Evolutionary conservation across 1,140 invertebrate species (phyloP).

Genomic region (Adelges cooleyi): DNA sequence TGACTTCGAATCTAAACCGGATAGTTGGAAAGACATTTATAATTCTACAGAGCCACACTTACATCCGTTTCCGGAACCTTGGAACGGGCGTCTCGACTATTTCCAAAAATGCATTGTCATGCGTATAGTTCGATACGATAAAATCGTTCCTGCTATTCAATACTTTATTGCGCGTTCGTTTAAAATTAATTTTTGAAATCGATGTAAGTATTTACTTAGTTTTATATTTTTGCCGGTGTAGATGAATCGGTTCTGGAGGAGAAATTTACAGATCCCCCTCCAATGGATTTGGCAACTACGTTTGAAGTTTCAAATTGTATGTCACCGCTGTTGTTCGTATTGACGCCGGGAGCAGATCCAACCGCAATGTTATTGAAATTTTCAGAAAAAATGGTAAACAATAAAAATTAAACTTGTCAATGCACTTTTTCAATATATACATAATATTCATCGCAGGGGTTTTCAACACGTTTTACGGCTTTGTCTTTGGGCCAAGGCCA

Average conservation of each 20-base stretch:
- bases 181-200: no score
- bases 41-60: slow-evolving; percentile 58
- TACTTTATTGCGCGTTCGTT: slow-evolving; percentile 55
- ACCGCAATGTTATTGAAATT: slow-evolving; percentile 72
- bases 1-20: slow-evolving; percentile 45
- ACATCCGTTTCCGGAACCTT: slow-evolving; percentile 52
- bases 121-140: slow-evolving; percentile 74
- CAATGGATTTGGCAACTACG: slow-evolving; percentile 73
- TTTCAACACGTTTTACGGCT: slow-evolving; percentile 63
- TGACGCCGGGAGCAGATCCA: slow-evolving; percentile 88
- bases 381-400: slow-evolving; percentile 58
- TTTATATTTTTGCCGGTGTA: neutral
- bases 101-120: slow-evolving; percentile 72
- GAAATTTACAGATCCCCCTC: slow-evolving; percentile 72
- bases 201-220: neutral
- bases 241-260: slow-evolving; percentile 56
- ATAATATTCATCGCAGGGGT: slow-evolving; percentile 32
- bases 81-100: slow-evolving; percentile 46
- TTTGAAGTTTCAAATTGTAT: slow-evolving; percentile 73
- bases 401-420: neutral
- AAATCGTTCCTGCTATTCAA: slow-evolving; percentile 73
- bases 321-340: slow-evolving; percentile 77
- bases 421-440: neutral
- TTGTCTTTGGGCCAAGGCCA: slow-evolving; percentile 80
- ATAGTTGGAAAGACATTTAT: slow-evolving; percentile 63